Base-by-base conservation (phyloP, 2,797 vertebrate species). In the Distichodus sexfasciatus region DNA sequence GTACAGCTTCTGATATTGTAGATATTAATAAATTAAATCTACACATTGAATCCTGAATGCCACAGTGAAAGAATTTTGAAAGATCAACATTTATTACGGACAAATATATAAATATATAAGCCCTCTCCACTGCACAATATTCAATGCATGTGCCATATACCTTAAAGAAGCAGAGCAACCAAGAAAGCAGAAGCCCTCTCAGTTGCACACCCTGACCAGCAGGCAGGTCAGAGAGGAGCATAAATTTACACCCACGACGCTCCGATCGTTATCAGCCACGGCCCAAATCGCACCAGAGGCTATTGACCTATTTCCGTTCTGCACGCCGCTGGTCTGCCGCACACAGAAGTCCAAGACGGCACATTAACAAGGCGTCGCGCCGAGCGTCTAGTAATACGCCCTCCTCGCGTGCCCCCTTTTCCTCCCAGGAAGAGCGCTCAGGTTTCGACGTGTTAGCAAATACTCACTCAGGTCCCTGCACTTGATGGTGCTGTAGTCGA, bases 391-490 rank as follows among this genome's bases (percentile, higher is more conserved):
- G 66, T 51, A 14, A 58, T 69, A 41, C 11, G 43, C 23, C 3
- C 55, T 26, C 36, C 21, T 7, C n/a, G 15, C 5, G 19, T 26
- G 26, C 11, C 17, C 11, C 17, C 36, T 36, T 59, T 46, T 43
- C 14, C 23, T 26, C 29, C 17, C 31, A 33, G 50, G 24, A 43
- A 62, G 31, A 15, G 7, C 0, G 61, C 50, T 62, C 31, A 0
- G 7, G 43, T 36, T 53, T 11, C 51, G 1, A 31, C 35, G 51
- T 33, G 43, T 59, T 47, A 65, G 59, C 26, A 21, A 50, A 78
- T 92, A 98, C 96, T 98, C 92, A 98, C 97, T 98, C 82, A 99
- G 96, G 87, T 99, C 97, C 93, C 95, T 93, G 91, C 97, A 99
- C 92, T 98, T 99, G 91, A 99, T 94, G 84, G 96, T 99, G 90